phyloP scores from a whole-genome alignment of 2,113 vertebrate genomes.

The Osmerus mordax region DNA sequence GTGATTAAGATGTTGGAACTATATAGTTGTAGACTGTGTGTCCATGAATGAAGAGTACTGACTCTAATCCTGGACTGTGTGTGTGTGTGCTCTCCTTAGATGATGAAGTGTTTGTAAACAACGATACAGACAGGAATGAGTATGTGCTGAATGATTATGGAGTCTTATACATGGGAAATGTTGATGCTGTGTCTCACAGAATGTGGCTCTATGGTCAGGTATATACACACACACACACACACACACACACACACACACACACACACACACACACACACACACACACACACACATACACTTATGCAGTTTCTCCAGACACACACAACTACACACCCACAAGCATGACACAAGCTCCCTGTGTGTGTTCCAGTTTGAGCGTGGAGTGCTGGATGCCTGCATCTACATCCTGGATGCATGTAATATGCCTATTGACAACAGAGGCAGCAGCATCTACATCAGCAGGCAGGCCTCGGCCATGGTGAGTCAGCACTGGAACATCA shows the following conservation, averaged over 20 bases:
- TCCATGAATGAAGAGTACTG: not conserved
- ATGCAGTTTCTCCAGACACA: not conserved
- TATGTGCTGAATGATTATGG: conserved; percentile 87
- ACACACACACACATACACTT: not conserved
- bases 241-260: conserved; percentile 22
- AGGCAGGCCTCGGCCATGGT: conserved; percentile 86
- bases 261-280: not conserved
- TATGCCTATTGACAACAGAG: conserved; percentile 79
- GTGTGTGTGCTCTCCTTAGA: conserved; percentile 58
- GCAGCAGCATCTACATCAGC: conserved; percentile 75
- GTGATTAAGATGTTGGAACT: too few relatives aligned
- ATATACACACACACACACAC: conserved; percentile 25
- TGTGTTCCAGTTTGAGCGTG: conserved; percentile 77
- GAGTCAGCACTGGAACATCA: conserved; percentile 36
- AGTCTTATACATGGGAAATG: conserved; percentile 76
- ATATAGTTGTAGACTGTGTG: too few relatives aligned
- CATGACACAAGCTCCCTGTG: not conserved
- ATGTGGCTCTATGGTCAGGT: conserved; percentile 92
- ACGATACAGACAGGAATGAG: conserved; percentile 75
- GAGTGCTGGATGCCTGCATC: conserved; percentile 84
- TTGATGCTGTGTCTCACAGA: conserved; percentile 46
- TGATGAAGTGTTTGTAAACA: conserved; percentile 75
- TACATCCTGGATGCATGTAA: conserved; percentile 77
- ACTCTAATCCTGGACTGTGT: not conserved
- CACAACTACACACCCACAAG: not conserved